Percentiles rank a stretch among this genome's conserved stretches.
phyloP scores from a whole-genome alignment of 2,113 vertebrate species.

The Hydrolagus affinis region DNA sequence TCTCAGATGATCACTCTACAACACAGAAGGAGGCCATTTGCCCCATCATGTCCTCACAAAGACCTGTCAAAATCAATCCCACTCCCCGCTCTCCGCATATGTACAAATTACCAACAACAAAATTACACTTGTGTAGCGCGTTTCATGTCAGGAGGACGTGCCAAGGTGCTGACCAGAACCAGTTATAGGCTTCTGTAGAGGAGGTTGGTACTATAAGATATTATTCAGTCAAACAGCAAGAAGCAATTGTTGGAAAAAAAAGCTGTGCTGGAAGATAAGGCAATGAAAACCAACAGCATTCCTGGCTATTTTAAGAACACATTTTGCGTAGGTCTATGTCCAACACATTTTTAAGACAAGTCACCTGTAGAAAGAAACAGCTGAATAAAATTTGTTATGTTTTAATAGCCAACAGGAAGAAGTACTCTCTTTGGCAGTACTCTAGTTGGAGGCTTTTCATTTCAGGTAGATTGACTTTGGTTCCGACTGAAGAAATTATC shows the following conservation, averaged over 20 bases:
- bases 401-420: background rate
- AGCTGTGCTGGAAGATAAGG: background rate
- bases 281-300: background rate
- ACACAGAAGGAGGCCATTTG: too few relatives aligned
- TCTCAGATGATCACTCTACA: too few relatives aligned
- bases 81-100: too few relatives aligned
- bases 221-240: background rate
- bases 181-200: background rate
- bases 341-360: background rate
- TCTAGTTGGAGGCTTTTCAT: background rate
- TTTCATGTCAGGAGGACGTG: too few relatives aligned
- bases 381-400: background rate
- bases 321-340: background rate
- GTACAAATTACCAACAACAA: background rate
- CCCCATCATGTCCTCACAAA: too few relatives aligned
- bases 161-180: background rate
- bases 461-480: background rate
- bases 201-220: background rate
- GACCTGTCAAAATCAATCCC: too few relatives aligned
- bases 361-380: background rate
- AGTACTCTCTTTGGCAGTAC: background rate
- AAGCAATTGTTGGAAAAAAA: background rate
- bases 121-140: too few relatives aligned
- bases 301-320: conserved; percentile 2
- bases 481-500: background rate